Evolutionary conservation across 2,113 vertebrate genomes (phyloP), one percentile per base, ranked within the genome.

Genomic region (Antechinus flavipes): DNA sequence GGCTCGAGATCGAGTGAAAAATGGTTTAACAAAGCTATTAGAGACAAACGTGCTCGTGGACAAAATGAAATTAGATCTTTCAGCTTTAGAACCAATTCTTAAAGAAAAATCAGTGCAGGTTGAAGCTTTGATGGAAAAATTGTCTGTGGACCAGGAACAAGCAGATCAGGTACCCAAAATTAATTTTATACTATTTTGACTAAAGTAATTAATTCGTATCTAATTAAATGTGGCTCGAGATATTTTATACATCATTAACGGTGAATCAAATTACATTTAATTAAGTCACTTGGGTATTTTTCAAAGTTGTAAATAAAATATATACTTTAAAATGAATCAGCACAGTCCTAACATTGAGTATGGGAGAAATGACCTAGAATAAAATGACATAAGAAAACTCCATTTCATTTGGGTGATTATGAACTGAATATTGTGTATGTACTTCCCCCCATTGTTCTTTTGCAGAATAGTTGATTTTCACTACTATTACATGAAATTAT

Each of bases 41-140:
- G 99, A 99, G 98, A 99, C 99, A 93, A 99, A 99, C 2, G 54
- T 96, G 6, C 97, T 99, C 50, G 99, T 99, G 92, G 99, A 99
- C 96, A 98, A 98, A 97, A 99, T 99, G 99, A 99, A 99, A 98
- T 96, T 99, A 95, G 99, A 99, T 6, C 98, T 99, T 46, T 99
- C 99, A 2, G 99, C 99, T 95, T 98, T 99, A 97, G 99, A 99
- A 94, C 99, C 99, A 19, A 95, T 99, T 61, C 98, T 99, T 54
- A 97, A 99, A 95, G 96, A 98, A 95, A 99, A 99, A 98, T 99
- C 99, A 92, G 97, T 98, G 35, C 98, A 99, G 54, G 99, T 99
- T 26, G 98, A 99, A 91, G 98, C 98, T 0, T 97, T 99, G 42
- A 99, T 99, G 99, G 98, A 99, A 95, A 99, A 99, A 96, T 96